phyloP scores from a whole-genome alignment of 2,113 vertebrate genomes.

The Bambusicola thoracicus region DNA sequence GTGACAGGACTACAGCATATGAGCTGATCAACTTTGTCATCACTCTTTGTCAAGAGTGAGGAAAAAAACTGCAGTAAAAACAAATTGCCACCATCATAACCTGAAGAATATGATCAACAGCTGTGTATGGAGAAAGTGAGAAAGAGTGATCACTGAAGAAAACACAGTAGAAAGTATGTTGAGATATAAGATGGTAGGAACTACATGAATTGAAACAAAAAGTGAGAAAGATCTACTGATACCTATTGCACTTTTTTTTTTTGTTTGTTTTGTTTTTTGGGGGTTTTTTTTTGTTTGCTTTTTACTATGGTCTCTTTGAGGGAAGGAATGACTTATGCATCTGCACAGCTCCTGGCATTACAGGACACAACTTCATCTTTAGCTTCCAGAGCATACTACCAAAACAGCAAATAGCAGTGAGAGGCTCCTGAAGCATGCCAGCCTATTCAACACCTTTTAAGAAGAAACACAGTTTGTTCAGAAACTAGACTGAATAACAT shows the following conservation, averaged over 20 bases:
- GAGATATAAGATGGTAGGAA: not conserved
- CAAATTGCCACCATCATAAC: not conserved
- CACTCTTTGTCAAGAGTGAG: not conserved
- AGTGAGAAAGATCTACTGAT: not conserved
- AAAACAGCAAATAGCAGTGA: not conserved
- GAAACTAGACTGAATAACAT: not conserved
- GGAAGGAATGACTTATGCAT: not conserved
- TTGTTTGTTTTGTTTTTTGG: too few species aligned
- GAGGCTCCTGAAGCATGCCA: not conserved
- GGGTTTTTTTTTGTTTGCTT: too few species aligned
- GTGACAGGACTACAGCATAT: not conserved
- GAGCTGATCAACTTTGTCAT: not conserved
- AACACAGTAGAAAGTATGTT: not conserved
- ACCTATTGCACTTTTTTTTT: not conserved
- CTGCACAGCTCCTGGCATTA: not conserved
- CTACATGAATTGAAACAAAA: not conserved
- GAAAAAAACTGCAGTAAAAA: not conserved
- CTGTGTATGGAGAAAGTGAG: rapidly evolving
- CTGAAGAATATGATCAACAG: not conserved
- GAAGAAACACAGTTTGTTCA: not conserved
- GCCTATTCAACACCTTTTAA: not conserved
- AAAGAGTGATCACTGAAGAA: not conserved
- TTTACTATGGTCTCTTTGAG: not conserved
- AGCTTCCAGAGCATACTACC: not conserved
- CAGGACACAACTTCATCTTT: rapidly evolving